A percentile compares a stretch with the other conserved stretches of the same genome.
These are phyloP conservation scores for Prenolepis imparis DNA, from an alignment of 2,888 invertebrate species.

Conservation along the genomic window DNA sequence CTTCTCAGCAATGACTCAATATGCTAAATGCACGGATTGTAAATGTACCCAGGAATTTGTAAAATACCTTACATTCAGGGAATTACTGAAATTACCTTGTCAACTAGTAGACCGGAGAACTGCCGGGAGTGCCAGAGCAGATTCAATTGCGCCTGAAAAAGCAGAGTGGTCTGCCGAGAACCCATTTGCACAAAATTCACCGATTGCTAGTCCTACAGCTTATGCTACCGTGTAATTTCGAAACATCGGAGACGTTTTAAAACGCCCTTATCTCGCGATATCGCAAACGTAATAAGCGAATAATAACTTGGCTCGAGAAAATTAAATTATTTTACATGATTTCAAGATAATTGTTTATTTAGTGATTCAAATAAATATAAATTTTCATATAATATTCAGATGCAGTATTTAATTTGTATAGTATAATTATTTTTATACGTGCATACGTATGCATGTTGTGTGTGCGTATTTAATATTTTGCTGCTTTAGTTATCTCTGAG, in stretches of 20 bases:
- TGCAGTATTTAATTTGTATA: neutral
- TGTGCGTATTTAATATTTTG: neutral
- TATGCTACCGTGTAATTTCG: slow-evolving; percentile 40
- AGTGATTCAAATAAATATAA: neutral
- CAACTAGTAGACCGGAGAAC: slow-evolving; percentile 40
- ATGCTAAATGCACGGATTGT: slow-evolving; percentile 19
- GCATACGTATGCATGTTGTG: neutral
- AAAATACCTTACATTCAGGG: slow-evolving; percentile 45
- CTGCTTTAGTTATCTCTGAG: neutral
- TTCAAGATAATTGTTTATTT: neutral
- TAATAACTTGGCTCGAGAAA: neutral
- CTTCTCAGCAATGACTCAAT: slow-evolving; percentile 11
- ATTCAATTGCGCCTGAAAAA: slow-evolving; percentile 53
- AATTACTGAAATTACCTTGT: slow-evolving; percentile 55
- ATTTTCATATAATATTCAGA: neutral
- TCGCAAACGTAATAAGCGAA: slow-evolving; percentile 30
- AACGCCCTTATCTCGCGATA: slow-evolving; percentile 40
- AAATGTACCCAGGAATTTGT: slow-evolving; percentile 25
- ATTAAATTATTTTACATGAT: neutral
- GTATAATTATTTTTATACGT: neutral
- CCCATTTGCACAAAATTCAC: slow-evolving; percentile 54
- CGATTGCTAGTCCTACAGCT: slow-evolving; percentile 52
- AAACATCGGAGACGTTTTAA: slow-evolving; percentile 52
- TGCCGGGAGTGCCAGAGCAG: slow-evolving; percentile 22
- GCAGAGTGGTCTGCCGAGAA: slow-evolving; percentile 47